Evolutionary conservation across 2,113 vertebrate species (phyloP), one percentile per base, ranked within the genome.

Genomic region (Mobula hypostoma): DNA sequence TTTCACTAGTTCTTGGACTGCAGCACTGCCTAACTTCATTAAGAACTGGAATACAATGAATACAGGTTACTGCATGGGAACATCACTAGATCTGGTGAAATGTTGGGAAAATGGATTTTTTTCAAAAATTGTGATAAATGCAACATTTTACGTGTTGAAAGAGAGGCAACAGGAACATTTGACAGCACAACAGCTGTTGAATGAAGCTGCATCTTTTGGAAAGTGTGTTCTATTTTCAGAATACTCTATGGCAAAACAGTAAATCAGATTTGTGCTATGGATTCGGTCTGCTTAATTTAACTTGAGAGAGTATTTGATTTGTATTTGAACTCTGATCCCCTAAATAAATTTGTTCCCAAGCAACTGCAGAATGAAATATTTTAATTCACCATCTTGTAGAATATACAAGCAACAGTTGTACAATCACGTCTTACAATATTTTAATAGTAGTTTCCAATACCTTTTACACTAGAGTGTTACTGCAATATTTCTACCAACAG

Each of bases 11-110:
- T 96, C 94, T 95, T 98, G 98, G 78, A 98, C 98, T 0, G 98
- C 98, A 6, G 97, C 97, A 0, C 96, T 98, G 87, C 99, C 96
- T 8, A 98, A 95, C 95, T 97, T 98, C 94, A 98, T 94, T 94
- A 99, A 96, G 96, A 99, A 99, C 99, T 99, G 95, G 48, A 90
- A 66, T 19, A 21, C 94, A 95, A 94, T 56, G 32, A 15, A 12
- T 24, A 56, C n/a, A 92, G 32, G 21, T 40, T 15, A 87, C 27
- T 83, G 21, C 82, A 66, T 1, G 19, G 48, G 11, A 15, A n/a
- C 48, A 29, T 29, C 29, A 63, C 17, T 7, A 85, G n/a, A 90
- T 29, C 15, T 32, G 29, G n/a, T 66, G 15, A 32, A 32, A n/a
- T 90, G 29, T 61, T 32, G 66, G 5, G 66, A 15, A 66, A 66